Base-by-base conservation (phyloP, 2,113 vertebrate genomes). In the Amblyornis subalaris region DNA sequence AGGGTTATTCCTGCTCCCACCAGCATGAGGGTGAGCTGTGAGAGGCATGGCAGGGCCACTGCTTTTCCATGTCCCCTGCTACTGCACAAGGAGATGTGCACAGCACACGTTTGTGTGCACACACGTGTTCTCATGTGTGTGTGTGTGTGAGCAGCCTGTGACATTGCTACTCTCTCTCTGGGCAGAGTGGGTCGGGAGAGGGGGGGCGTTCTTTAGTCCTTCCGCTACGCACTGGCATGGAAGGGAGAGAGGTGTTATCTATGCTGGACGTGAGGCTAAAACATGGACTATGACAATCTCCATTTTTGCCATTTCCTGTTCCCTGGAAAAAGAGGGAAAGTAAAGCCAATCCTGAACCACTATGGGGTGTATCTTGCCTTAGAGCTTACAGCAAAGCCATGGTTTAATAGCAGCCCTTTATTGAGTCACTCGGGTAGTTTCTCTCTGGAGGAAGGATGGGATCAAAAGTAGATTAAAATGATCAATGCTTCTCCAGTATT, bases 81-180 rank as follows among this genome's bases (percentile, higher is more conserved):
- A 26, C 0, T 29, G 76, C 47, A 28, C 26, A 2, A 18, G 48
- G 38, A 60, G 22, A 23, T 5, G 33, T 5, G 21, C 5, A 1
- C 22, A n/a, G 13, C 47, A 9, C 0, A 2, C 0, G 0, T 33
- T 29, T 7, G 4, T 11, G 44, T 15, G 77, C 36, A 10, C 66
- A 26, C 1, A 0, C 2, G 0, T 10, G 58, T 29, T 38, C 36
- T 55, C 26, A 12, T 2, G 1, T 0, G 13, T 4, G 19, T 18
- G n/a, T 0, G 2, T 4, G 19, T 18, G n/a, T 0, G 2, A 88
- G 26, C 40, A 45, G 31, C 7, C 36, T 9, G 18, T 28, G 45
- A 17, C 42, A 28, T 3, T 15, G 21, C 44, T 36, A 0, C 36
- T 65, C 26, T 45, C 35, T 2, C 10, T 72, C 47, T 31, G 19